A percentile compares a stretch with the other conserved stretches of the same genome.
These are phyloP conservation scores for Nannobrachium achirus DNA, from an alignment of 2,113 vertebrate species.

Conservation along the genomic window DNA sequence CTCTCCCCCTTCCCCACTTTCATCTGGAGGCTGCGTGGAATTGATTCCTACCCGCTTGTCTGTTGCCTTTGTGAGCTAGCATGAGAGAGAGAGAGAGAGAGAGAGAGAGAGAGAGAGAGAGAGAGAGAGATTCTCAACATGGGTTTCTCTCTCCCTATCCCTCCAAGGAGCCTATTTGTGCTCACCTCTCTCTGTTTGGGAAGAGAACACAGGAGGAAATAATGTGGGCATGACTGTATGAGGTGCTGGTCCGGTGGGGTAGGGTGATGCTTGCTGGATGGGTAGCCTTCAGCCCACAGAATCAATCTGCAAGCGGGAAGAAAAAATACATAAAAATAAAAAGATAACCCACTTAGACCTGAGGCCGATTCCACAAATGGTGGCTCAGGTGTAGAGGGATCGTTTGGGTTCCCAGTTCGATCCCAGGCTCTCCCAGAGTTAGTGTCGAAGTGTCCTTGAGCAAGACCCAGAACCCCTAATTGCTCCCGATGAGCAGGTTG, in stretches of 20 bases:
- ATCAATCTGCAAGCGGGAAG: slow-evolving; percentile 61
- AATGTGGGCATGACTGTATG: slow-evolving; percentile 69
- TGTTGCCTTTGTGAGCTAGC: slow-evolving; percentile 73
- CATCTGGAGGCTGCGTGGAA: slow-evolving; percentile 73
- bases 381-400: too few species aligned
- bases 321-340: background rate
- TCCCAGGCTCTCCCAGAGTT: too few species aligned
- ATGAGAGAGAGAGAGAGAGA: slow-evolving; percentile 39
- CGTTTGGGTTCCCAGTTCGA: too few species aligned
- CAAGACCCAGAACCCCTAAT: too few species aligned
- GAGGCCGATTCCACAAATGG: too few species aligned
- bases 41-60: slow-evolving; percentile 72
- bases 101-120: slow-evolving; percentile 56
- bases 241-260: slow-evolving; percentile 60
- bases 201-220: slow-evolving; percentile 66
- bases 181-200: slow-evolving; percentile 65
- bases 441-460: too few species aligned
- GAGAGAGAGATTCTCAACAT: slow-evolving; percentile 67
- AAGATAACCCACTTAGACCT: too few species aligned
- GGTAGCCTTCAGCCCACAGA: slow-evolving; percentile 70
- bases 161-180: slow-evolving; percentile 60
- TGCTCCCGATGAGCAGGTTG: too few species aligned
- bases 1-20: slow-evolving; percentile 65
- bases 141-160: slow-evolving; percentile 65
- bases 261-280: slow-evolving; percentile 60